These are phyloP conservation scores for Holacanthus passer DNA, from an alignment of 2,113 vertebrate genomes.

Conservation along the genomic window DNA sequence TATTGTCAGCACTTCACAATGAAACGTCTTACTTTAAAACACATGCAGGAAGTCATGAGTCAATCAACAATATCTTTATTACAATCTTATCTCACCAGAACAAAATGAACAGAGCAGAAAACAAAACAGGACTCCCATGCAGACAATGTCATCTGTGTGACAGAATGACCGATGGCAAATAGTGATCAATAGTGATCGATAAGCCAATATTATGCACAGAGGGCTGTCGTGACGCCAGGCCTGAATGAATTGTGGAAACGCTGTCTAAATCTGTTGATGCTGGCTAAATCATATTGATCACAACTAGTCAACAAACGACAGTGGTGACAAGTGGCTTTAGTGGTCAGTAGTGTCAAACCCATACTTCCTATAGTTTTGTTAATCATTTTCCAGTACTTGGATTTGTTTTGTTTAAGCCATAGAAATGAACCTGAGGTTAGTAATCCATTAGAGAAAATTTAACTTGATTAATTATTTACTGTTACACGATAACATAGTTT, in stretches of 20 bases:
- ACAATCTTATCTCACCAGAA: not conserved
- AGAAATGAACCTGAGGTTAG: not conserved
- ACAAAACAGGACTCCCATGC: not conserved
- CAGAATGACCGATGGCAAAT: not conserved
- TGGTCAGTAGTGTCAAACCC: not conserved
- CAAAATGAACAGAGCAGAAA: not conserved
- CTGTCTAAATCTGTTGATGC: not conserved
- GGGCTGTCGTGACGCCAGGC: not conserved
- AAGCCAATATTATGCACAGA: conserved; percentile 7
- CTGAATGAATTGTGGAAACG: not conserved
- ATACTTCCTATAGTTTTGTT: no score
- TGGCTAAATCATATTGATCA: not conserved
- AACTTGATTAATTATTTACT: not conserved
- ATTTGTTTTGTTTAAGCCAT: no score
- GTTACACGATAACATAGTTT: not conserved
- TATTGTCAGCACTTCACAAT: not conserved
- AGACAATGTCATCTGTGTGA: conserved; percentile 15
- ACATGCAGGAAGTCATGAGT: not conserved
- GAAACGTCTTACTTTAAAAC: not conserved
- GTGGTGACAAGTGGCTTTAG: not conserved
- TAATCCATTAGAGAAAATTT: not conserved
- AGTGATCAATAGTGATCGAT: conserved; percentile 20
- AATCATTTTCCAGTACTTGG: not conserved
- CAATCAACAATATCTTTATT: not conserved
- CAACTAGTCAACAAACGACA: not conserved